Evolutionary conservation across 2,797 vertebrate genomes (phyloP), one percentile per base, ranked within the genome.

Genomic region (Dryobates pubescens): DNA sequence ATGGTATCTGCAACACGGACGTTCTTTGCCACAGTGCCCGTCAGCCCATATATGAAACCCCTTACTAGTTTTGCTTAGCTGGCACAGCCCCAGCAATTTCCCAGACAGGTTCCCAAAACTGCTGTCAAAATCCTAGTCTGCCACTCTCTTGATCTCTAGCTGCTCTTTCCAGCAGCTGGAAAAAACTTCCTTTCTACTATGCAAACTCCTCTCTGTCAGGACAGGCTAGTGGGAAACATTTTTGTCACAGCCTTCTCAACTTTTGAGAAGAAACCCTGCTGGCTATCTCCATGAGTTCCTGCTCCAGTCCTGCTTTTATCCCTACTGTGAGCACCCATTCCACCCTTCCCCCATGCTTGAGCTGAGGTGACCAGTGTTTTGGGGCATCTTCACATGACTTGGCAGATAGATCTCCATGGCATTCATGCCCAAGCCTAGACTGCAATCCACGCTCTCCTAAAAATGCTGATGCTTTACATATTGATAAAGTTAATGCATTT

Each of bases 61-160:
- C 17, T 67, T 75, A 32, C 30, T 75, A 73, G 62, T 49, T 95
- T 91, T 65, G 76, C 34, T 78, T 77, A 78, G 76, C 65, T 93
- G 72, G 38, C 68, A 53, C 57, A 81, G 58, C 15, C 32, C 64
- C 18, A 24, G 41, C 16, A 10, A 45, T 61, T 63, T n/a, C 9
- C 12, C 22, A 45, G 53, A 18, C 30, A 51, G 36, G 45, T n/a
- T 64, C 49, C 43, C 19, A 38, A 38, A 59, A 45, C 20, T 58
- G 41, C 45, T 62, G 4, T 65, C 32, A 79, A 80, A 54, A 63
- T 81, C 54, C 23, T 13, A 10, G n/a, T 54, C 49, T 9, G 18
- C n/a, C n/a, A 34, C 19, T 3, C 41, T 76, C 20, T 47, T 62
- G 7, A 43, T 80, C 41, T 67, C 64, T n/a, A 71, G 20, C 17